Evolutionary conservation across 1,140 invertebrate species (phyloP).

Genomic region (Hyphantria cunea): DNA sequence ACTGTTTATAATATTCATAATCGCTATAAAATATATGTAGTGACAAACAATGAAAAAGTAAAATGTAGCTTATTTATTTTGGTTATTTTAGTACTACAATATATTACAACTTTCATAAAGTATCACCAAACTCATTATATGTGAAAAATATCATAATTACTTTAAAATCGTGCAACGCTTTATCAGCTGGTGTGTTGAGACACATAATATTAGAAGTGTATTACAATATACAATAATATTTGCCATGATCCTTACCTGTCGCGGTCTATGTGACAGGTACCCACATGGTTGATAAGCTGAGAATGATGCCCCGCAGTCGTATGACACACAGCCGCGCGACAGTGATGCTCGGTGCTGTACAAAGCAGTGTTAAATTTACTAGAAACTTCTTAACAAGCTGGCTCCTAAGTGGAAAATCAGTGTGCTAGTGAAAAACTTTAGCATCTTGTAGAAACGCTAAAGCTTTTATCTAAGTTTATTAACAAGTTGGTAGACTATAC

Average conservation of each 20-base stretch:
- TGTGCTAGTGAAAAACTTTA: slow-evolving; percentile 11
- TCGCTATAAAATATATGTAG: too few relatives aligned
- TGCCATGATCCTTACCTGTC: slow-evolving; percentile 51
- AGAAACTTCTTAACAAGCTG: slow-evolving; percentile 20
- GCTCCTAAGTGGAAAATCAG: slow-evolving; percentile 1
- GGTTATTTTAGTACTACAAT: too few relatives aligned
- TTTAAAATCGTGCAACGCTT: too few relatives aligned
- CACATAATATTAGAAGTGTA: too few relatives aligned
- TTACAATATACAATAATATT: too few relatives aligned
- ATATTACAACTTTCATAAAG: too few relatives aligned
- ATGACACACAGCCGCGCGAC: slow-evolving; percentile 87
- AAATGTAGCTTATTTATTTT: too few relatives aligned
- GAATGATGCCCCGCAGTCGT: slow-evolving; percentile 81
- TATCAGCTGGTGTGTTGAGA: too few relatives aligned
- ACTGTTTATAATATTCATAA: too few relatives aligned
- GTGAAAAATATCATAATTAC: too few relatives aligned
- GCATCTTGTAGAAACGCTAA: slow-evolving; percentile 5
- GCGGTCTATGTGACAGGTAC: slow-evolving; percentile 59
- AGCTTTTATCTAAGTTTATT: not conserved
- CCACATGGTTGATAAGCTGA: slow-evolving; percentile 69
- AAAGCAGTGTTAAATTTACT: slow-evolving; percentile 22
- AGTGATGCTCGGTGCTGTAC: slow-evolving; percentile 84
- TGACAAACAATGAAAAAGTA: too few relatives aligned
- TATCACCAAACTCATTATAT: too few relatives aligned
- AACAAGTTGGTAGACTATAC: not conserved